Evolutionary conservation across 2,888 invertebrate genomes (phyloP).

Genomic region (Rosalia funebris): DNA sequence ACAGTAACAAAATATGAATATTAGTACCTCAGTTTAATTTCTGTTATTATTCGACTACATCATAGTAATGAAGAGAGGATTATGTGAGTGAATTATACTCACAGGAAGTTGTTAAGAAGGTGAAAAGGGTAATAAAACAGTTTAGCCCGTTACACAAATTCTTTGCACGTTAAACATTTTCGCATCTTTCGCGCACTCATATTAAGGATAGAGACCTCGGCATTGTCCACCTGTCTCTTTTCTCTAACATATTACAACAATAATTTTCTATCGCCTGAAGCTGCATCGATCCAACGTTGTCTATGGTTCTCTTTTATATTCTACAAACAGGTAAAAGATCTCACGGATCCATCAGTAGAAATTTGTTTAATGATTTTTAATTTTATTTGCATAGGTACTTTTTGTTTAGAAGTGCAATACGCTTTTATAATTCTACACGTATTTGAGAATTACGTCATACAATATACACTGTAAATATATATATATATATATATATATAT

Average conservation of each 20-base stretch:
- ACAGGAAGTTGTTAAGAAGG: no score
- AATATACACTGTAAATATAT: no score
- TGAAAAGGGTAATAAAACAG: no score
- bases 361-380: conserved; percentile 1
- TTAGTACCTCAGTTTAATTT: no score
- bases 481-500: no score
- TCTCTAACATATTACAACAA: conserved; percentile 15
- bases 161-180: no score
- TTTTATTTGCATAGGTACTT: not conserved
- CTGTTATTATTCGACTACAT: no score
- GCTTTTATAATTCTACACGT: conserved; percentile 7
- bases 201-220: not conserved
- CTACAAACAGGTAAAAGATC: not conserved
- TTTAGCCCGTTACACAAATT: no score
- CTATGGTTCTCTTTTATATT: not conserved
- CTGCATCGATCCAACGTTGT: conserved; percentile 13
- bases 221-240: conserved; percentile 18
- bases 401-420: not conserved
- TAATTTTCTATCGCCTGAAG: conserved; percentile 14
- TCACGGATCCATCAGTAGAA: not conserved
- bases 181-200: not conserved
- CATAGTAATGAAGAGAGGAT: no score
- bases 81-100: no score
- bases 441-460: not conserved
- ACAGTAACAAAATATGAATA: no score